Evolutionary conservation across 1,140 invertebrate genomes (phyloP), one percentile per base, ranked within the genome.

Genomic region (Chionoecetes opilio): DNA sequence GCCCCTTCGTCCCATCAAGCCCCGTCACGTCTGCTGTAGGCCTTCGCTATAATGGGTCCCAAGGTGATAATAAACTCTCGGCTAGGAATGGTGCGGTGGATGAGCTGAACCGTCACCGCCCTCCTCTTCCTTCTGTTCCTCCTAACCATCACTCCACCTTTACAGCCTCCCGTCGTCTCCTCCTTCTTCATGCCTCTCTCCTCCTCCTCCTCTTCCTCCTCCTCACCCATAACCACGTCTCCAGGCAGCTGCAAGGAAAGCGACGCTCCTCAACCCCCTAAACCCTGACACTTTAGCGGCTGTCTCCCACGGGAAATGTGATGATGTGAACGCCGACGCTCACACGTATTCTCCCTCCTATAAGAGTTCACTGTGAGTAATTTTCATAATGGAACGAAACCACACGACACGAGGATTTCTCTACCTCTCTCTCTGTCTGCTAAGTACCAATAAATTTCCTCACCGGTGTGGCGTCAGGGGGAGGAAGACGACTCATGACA

Each of bases 361-460:
- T n/a, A 90, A 90, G 88, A 90, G 38, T 31, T 90, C 46, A 41
- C 38, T 90, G 88, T 90, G 46, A 90, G 88, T 90, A 46, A 90
- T 90, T 90, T 46, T 53, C 88, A 90, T 46, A 46, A 90, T 90
- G 88, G 38, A 46, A 37, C 0, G 38, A 35, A 90, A 90, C 32
- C n/a, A 5, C 88, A 35, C 14, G 63, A 75, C 63, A 21, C 63
- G 0, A 21, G 63, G 63, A 75, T 75, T 75, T 75, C 63, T 75
- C 63, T 75, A 5, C 6, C 63, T n/a, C 26, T 75, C n/a, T 75
- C 63, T 75, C 63, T 75, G 21, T 26, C 63, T n/a, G 63, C 63
- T 75, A 75, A 75, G 63, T 75, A 75, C 63, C 63, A 75, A 75
- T 75, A 75, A 75, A 75, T 75, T 75, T 75, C 63, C 63, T n/a